Conservation (phyloP, 1,140 invertebrate species). For the Scaptodrosophila lebanonensis region DNA sequence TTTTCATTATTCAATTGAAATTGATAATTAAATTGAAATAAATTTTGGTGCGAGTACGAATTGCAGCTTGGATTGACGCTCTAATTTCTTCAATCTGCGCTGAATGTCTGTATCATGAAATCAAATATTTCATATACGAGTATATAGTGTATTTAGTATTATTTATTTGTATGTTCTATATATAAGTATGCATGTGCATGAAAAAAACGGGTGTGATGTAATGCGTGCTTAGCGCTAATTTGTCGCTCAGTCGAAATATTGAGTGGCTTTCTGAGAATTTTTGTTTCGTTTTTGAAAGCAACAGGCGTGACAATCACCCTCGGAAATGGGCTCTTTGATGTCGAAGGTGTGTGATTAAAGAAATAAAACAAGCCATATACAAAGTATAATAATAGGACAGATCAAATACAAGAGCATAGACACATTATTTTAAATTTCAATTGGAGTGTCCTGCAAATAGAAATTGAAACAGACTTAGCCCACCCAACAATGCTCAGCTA, state of each 20-base stretch:
- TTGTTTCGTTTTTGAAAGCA: too few relatives aligned
- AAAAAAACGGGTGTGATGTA: neutral
- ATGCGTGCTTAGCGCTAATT: neutral
- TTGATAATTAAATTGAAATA: constrained; percentile 61
- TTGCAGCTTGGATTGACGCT: too few relatives aligned
- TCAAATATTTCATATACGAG: constrained; percentile 1
- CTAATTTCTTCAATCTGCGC: constrained; percentile 6
- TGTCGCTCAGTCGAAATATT: neutral
- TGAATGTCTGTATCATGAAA: constrained; percentile 6
- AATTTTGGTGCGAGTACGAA: constrained; percentile 42
- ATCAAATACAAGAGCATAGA: too few relatives aligned
- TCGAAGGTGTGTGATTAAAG: too few relatives aligned
- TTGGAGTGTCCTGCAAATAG: too few relatives aligned
- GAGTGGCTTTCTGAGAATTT: constrained; percentile 12
- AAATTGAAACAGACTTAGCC: too few relatives aligned
- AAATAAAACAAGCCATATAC: too few relatives aligned
- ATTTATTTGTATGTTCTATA: neutral
- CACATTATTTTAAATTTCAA: too few relatives aligned
- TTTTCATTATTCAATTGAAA: constrained; percentile 61
- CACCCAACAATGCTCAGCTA: too few relatives aligned
- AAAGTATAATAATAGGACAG: too few relatives aligned
- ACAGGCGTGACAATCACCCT: too few relatives aligned
- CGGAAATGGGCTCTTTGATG: too few relatives aligned
- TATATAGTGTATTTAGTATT: neutral
- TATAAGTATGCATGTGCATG: neutral